A percentile compares a stretch with the other conserved stretches of the same genome.
Evolutionary conservation across 2,888 invertebrate species (phyloP).

Genomic region (Troides aeacus): DNA sequence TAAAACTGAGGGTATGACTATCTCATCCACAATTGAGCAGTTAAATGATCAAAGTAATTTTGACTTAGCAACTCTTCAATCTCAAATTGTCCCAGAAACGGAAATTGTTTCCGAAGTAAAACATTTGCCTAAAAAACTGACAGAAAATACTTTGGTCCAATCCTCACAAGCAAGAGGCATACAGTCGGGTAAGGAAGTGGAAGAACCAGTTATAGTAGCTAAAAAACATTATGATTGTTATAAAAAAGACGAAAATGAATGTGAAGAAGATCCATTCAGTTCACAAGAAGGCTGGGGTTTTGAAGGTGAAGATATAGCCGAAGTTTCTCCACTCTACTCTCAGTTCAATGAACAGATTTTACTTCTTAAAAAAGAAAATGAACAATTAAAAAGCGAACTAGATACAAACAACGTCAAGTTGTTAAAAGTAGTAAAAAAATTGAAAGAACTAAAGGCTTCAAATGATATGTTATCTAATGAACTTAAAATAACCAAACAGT

Average conservation of each 20-base stretch:
- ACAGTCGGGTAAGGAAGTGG: conserved; percentile 35
- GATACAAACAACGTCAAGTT: conserved; percentile 84
- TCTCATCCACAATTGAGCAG: conserved; percentile 71
- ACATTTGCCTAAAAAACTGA: conserved; percentile 42
- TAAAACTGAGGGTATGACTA: conserved; percentile 75
- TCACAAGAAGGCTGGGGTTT: conserved; percentile 73
- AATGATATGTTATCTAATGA: conserved; percentile 82
- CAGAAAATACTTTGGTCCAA: conserved; percentile 46
- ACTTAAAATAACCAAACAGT: conserved; percentile 73
- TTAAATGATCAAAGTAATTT: conserved; percentile 47
- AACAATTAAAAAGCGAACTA: conserved; percentile 81
- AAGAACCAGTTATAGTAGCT: conserved; percentile 68
- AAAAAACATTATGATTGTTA: conserved; percentile 79
- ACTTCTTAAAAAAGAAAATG: conserved; percentile 79
- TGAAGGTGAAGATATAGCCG: conserved; percentile 58
- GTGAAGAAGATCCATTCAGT: conserved; percentile 63
- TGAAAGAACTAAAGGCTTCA: conserved; percentile 89
- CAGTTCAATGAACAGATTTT: conserved; percentile 81
- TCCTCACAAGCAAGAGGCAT: conserved; percentile 32
- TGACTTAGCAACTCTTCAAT: conserved; percentile 60
- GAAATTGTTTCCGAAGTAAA: conserved; percentile 35
- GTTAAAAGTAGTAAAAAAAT: conserved; percentile 88
- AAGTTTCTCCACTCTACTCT: conserved; percentile 66
- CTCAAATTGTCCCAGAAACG: conserved; percentile 63
- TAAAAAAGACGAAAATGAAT: conserved; percentile 47